Evolutionary conservation across 2,888 invertebrate species (phyloP), one percentile per base, ranked within the genome.

Genomic region (Oscheius sp.): DNA sequence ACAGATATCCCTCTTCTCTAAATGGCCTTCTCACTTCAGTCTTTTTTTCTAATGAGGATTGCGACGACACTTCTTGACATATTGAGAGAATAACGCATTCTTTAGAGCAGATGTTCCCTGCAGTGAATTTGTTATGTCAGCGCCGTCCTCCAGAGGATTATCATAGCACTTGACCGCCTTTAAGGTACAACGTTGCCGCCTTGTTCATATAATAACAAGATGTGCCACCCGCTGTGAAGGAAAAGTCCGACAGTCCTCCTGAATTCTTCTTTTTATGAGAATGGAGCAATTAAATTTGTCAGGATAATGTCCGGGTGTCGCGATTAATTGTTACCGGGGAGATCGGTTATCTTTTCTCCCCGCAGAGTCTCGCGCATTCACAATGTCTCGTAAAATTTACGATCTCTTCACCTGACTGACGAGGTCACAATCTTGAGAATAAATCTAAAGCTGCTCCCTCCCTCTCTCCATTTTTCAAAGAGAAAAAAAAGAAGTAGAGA

Each of bases 271-370:
- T 52, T 52, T 29, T 27, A 18, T 5, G 7, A 43, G 21, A n/a
- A 23, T 16, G 43, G 43, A 69, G 55, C 56, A 9, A 13, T 29
- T 41, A 69, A 69, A 55, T 16, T n/a, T 55, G 21, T 43, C 52
- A 25, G 29, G 55, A 69, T 55, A 55, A 56, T 43, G 55, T 27
- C 16, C 29, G 52, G 52, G 49, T 49, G 69, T 41, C 69, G 55
- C 35, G 69, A 69, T 69, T 69, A 69, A 69, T 69, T 69, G 69
- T 45, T 55, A 69, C 41, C 55, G 69, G 23, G 9, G 35, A 69
- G 69, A 69, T 69, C 52, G 52, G 69, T 69, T 69, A 69, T 69
- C 69, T 69, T 69, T 55, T 43, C n/a, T n/a, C 55, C 69, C 69
- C 56, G 69, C 69, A 56, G 69, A 69, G 69, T 41, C 35, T 35